Base-by-base conservation (phyloP, 2,888 invertebrate species). In the Calliphora vomitoria region DNA sequence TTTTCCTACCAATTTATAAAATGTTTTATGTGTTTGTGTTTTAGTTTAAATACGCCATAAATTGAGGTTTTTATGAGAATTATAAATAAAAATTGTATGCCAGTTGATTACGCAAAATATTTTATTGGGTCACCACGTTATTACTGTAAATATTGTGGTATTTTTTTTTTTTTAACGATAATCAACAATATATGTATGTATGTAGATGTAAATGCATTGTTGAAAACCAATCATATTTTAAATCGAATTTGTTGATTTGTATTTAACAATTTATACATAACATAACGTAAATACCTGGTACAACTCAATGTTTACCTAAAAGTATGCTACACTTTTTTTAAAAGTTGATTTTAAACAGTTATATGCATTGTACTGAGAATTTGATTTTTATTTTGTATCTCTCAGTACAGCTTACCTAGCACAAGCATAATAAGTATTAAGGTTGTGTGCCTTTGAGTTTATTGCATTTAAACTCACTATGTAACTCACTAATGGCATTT, bases 1-100 rank as follows among this genome's bases (percentile, higher is more conserved):
- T 44, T 20, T 13, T 5, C n/a, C 18, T 64, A 10, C 3, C 0
- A 10, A 8, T 55, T 18, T 55, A 55, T 8, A 20, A 20, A 38
- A 18, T n/a, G n/a, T 66, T 18, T 68, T 31, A 47, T 50, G n/a
- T 69, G 18, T 69, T 60, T 69, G 35, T 18, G 18, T 38, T 82
- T 31, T 60, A 53, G 13, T 62, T 71, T 71, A 13, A 75, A 82
- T 68, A 35, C 15, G 8, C 50, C 35, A 68, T 81, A 68, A 82
- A 60, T 60, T 69, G 50, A 13, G 6, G 4, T 4, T 75, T 75
- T 66, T 68, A 68, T 58, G 69, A 31, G 47, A 18, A 53, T 69
- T 60, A 11, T 15, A 35, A 66, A 68, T 20, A 58, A 18, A 41
- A 72, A 31, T 44, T 55, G 10, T 55, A 41, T 55, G 41, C 35